Evolutionary conservation across 2,888 invertebrate genomes (phyloP).

Genomic region (Amitus sp.): DNA sequence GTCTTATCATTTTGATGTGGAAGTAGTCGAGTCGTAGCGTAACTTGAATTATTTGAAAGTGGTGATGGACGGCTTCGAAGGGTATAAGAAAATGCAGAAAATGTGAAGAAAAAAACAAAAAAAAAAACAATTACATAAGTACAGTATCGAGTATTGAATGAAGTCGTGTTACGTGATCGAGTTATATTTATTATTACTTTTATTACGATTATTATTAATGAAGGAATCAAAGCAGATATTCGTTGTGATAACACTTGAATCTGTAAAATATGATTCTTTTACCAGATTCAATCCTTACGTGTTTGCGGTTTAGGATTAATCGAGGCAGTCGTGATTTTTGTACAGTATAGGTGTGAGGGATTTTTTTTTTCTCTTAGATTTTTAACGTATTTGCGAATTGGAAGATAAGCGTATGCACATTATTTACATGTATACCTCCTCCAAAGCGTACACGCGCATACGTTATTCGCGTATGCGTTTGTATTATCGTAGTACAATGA

Average conservation of each 20-base stretch:
- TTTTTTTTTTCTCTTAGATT: conserved; percentile 4
- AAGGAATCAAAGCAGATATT: conserved; percentile 62
- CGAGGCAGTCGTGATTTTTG: conserved; percentile 27
- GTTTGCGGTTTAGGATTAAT: conserved; percentile 45
- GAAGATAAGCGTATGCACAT: neutral
- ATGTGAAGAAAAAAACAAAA: conserved; percentile 20
- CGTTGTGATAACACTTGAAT: conserved; percentile 64
- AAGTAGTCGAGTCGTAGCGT: neutral
- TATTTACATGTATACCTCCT: conserved; percentile 3
- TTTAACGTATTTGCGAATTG: neutral
- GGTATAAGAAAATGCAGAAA: conserved; percentile 12
- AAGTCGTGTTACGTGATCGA: conserved; percentile 33
- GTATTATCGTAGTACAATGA: conserved; percentile 38
- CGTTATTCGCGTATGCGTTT: conserved; percentile 26
- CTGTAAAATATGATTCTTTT: conserved; percentile 54
- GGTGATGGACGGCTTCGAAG: conserved; percentile 5
- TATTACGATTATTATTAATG: conserved; percentile 50
- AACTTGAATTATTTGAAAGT: conserved; percentile 1
- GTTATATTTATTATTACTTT: conserved; percentile 39
- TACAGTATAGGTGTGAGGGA: conserved; percentile 22
- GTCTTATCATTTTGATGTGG: conserved; percentile 8
- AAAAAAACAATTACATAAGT: conserved; percentile 26
- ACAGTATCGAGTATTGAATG: conserved; percentile 33
- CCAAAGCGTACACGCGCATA: conserved; percentile 7
- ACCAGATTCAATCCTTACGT: conserved; percentile 49